Conservation (phyloP, 2,113 vertebrate genomes). For the Callithrix jacchus region DNA sequence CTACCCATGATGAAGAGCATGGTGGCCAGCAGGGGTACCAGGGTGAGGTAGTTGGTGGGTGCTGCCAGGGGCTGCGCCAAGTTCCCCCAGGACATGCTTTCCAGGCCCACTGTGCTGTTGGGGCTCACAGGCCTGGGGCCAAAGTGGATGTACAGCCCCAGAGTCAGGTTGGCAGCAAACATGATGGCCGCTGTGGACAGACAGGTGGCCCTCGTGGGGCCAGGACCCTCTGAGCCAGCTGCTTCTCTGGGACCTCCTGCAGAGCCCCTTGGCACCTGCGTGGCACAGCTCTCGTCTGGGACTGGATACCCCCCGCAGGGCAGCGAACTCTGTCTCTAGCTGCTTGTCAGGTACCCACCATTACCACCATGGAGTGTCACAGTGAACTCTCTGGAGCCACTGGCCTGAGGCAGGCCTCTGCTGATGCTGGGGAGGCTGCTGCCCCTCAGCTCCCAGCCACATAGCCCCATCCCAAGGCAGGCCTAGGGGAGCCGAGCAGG, state of each 20-base stretch:
- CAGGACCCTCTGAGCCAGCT: neutral
- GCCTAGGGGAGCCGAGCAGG: neutral
- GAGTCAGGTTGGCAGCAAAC: constrained; percentile 87
- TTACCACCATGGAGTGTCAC: fast-evolving
- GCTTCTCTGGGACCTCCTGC: too few relatives aligned
- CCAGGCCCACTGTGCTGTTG: neutral
- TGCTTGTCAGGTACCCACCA: fast-evolving
- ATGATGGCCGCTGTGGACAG: constrained; percentile 87
- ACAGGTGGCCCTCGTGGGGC: neutral
- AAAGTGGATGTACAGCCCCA: constrained; percentile 86
- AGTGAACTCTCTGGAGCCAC: neutral
- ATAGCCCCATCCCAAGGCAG: neutral
- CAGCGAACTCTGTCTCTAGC: fast-evolving
- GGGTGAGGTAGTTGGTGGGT: constrained; percentile 65
- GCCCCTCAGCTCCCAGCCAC: neutral
- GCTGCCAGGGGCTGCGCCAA: neutral
- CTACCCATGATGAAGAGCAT: constrained; percentile 95
- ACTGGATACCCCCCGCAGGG: fast-evolving
- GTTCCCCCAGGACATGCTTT: neutral
- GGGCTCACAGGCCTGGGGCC: constrained; percentile 53
- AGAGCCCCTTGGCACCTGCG: neutral
- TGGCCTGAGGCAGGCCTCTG: neutral
- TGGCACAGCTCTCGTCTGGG: neutral
- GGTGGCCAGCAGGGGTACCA: constrained; percentile 91
- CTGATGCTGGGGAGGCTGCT: fast-evolving